Percentiles rank a stretch among this genome's conserved stretches.
phyloP scores from a whole-genome alignment of 2,888 invertebrate genomes.

The Crioceris asparagi region DNA sequence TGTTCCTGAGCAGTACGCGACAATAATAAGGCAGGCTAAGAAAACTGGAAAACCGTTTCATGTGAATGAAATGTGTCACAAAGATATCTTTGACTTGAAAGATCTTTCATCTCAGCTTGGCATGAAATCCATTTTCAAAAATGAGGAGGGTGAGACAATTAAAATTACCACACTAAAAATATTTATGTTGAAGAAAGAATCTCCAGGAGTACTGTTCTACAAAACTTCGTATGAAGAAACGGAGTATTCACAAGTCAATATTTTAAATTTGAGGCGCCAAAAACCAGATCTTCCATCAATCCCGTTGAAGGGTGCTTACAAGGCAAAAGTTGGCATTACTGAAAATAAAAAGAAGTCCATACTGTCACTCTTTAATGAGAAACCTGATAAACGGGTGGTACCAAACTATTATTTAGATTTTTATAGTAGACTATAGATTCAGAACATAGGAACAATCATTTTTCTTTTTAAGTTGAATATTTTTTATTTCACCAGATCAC shows the following conservation, averaged over 20 bases:
- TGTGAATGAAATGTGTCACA: conserved; percentile 3
- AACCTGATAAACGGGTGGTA: background rate
- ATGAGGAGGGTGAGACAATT: background rate
- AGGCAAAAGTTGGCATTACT: background rate
- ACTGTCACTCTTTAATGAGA: background rate
- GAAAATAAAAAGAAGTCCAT: background rate
- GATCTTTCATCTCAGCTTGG: background rate
- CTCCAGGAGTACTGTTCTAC: background rate
- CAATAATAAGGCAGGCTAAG: conserved; percentile 9
- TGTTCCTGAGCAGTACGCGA: conserved; percentile 10
- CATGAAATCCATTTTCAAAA: conserved; percentile 1
- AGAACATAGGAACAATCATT: too few relatives aligned
- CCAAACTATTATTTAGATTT: background rate
- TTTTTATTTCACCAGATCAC: too few relatives aligned
- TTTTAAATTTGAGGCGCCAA: background rate
- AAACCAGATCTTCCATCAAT: background rate
- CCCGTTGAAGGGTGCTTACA: background rate
- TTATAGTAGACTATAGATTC: background rate
- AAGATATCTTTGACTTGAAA: conserved; percentile 1
- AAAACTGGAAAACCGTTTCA: conserved; percentile 8
- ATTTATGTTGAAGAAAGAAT: background rate
- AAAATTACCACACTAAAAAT: conserved; percentile 2
- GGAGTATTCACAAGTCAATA: background rate
- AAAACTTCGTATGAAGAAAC: background rate
- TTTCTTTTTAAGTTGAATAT: too few relatives aligned